Evolutionary conservation across 2,888 invertebrate genomes (phyloP).

Genomic region (Sphecodes monilicornis): DNA sequence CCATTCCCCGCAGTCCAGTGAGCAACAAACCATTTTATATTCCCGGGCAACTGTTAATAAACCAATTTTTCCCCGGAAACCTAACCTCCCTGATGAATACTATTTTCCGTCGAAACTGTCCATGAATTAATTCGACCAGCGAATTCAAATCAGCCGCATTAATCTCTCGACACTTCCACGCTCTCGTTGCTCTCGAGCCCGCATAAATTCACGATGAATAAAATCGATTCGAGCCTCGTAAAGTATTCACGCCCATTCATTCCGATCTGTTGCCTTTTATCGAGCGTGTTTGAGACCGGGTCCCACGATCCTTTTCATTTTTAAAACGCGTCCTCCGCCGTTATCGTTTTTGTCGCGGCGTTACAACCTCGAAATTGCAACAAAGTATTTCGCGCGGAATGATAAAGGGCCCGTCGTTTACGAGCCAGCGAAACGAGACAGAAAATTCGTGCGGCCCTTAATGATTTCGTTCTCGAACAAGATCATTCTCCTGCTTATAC

Average conservation of each 20-base stretch:
- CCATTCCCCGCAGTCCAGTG: too few relatives aligned
- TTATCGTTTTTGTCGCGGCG: neutral
- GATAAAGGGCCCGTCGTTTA: slow-evolving; percentile 19
- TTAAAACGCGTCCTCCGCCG: neutral
- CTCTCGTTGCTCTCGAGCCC: neutral
- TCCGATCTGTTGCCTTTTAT: neutral
- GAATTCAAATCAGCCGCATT: slow-evolving; percentile 10
- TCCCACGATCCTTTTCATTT: neutral
- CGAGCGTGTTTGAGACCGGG: neutral
- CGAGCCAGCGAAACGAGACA: neutral
- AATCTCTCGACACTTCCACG: neutral
- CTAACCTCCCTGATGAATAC: neutral
- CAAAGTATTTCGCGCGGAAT: neutral
- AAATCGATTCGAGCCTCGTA: neutral
- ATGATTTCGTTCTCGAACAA: slow-evolving; percentile 17
- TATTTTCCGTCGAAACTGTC: neutral
- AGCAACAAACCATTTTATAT: too few relatives aligned
- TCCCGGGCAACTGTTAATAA: too few relatives aligned
- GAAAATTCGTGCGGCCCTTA: neutral
- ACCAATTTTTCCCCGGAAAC: too few relatives aligned
- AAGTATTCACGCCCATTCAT: neutral
- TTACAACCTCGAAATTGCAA: neutral
- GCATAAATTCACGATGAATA: neutral
- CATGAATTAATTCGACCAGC: neutral
- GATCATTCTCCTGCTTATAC: slow-evolving; percentile 10